phyloP scores from a whole-genome alignment of 2,113 vertebrate species.

The Natator depressus region DNA sequence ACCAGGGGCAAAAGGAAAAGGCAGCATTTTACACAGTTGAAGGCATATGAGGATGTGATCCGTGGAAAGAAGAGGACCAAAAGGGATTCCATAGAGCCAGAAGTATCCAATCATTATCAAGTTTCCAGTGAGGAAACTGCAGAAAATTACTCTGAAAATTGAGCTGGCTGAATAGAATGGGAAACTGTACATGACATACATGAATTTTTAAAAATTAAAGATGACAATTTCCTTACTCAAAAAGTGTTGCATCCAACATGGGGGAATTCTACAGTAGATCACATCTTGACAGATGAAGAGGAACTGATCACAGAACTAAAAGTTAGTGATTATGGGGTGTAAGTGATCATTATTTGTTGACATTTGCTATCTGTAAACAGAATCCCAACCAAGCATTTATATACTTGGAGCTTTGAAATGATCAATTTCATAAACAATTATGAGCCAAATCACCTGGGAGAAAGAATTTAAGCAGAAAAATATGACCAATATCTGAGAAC shows the following conservation, averaged over 20 bases:
- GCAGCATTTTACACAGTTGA: neutral
- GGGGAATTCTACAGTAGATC: constrained; percentile 33
- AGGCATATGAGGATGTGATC: neutral
- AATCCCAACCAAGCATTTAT: constrained; percentile 22
- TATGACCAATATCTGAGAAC: constrained; percentile 36
- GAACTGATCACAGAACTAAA: constrained; percentile 14
- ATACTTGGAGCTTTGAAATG: constrained; percentile 4
- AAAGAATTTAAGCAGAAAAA: neutral
- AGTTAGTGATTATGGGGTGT: neutral
- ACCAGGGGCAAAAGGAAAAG: neutral
- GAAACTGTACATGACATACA: neutral
- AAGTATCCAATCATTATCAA: neutral
- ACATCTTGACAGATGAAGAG: constrained; percentile 19
- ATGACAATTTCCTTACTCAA: constrained; percentile 27
- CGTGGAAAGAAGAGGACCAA: neutral
- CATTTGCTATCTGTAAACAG: constrained; percentile 32
- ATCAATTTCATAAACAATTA: constrained; percentile 9
- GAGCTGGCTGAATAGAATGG: neutral
- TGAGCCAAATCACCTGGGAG: neutral
- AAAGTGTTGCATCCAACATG: constrained; percentile 24
- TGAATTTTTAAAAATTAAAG: neutral
- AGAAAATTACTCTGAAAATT: neutral
- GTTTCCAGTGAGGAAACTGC: neutral
- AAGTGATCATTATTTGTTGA: constrained; percentile 37
- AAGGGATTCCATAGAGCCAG: neutral